A percentile compares a stretch with the other conserved stretches of the same genome.
phyloP scores from a whole-genome alignment of 2,797 vertebrate genomes.

The Limnodromus scolopaceus region DNA sequence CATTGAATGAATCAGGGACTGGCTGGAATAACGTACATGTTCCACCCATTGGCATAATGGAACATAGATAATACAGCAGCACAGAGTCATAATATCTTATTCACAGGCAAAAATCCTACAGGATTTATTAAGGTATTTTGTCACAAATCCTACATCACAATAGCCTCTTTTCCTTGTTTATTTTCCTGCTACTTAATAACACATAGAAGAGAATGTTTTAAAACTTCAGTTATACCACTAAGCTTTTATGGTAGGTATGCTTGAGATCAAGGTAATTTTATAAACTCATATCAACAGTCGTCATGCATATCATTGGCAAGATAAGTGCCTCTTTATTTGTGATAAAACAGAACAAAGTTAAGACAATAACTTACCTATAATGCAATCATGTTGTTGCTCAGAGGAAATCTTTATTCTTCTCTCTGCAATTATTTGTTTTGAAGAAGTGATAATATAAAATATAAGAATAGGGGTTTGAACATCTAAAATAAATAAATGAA shows the following conservation, averaged over 20 bases:
- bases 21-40: not conserved
- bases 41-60: not conserved
- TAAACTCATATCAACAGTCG: not conserved
- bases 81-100: not conserved
- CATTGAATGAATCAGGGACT: not conserved
- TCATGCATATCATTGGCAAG: not conserved
- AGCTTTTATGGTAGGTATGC: not conserved
- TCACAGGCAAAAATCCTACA: not conserved
- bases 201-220: not conserved
- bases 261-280: not conserved
- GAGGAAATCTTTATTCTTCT: not conserved
- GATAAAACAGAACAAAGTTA: not conserved
- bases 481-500: not conserved
- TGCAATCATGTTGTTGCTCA: not conserved
- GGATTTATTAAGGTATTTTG: not conserved
- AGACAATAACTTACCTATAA: not conserved
- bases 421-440: not conserved
- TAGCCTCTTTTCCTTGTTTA: not conserved
- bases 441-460: not conserved
- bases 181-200: not conserved
- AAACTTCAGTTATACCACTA: not conserved
- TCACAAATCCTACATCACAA: not conserved
- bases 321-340: not conserved
- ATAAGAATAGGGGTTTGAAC: rapidly evolving
- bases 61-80: not conserved